Evolutionary conservation across 2,888 invertebrate species (phyloP).

Genomic region (Tetranychus piercei): DNA sequence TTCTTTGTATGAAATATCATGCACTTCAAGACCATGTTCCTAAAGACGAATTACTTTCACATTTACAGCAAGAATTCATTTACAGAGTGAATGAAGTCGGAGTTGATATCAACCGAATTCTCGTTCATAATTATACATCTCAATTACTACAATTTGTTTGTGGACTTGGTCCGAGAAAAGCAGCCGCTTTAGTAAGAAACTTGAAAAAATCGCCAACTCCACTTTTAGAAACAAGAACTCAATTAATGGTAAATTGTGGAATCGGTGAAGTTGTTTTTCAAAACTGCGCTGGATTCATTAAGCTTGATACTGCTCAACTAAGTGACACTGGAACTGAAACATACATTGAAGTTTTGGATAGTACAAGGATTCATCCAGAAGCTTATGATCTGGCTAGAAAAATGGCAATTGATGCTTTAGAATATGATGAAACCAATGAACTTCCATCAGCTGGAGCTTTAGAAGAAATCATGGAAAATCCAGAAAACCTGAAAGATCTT

Average conservation of each 20-base stretch:
- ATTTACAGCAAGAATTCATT: constrained; percentile 65
- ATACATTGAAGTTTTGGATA: constrained; percentile 85
- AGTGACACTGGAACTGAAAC: constrained; percentile 74
- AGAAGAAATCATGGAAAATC: constrained; percentile 88
- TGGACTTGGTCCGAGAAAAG: constrained; percentile 87
- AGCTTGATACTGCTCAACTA: constrained; percentile 85
- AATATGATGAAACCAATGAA: constrained; percentile 69
- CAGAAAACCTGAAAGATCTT: constrained; percentile 78
- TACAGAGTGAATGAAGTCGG: constrained; percentile 95
- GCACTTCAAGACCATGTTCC: constrained; percentile 46
- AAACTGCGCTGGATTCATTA: constrained; percentile 96
- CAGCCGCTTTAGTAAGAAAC: constrained; percentile 39
- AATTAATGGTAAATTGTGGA: constrained; percentile 80
- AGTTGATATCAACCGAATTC: constrained; percentile 82
- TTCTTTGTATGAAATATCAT: constrained; percentile 79
- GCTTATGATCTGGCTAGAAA: constrained; percentile 99
- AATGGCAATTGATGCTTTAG: constrained; percentile 97
- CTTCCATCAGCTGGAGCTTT: constrained; percentile 81
- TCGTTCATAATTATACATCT: constrained; percentile 66
- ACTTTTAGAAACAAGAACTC: constrained; percentile 68
- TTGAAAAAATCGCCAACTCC: constrained; percentile 22
- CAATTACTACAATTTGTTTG: constrained; percentile 88
- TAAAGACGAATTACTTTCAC: constrained; percentile 68
- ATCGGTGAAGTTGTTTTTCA: constrained; percentile 98
- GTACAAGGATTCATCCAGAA: constrained; percentile 94